Percentiles rank a stretch among this genome's conserved stretches.
phyloP scores from a whole-genome alignment of 2,888 invertebrate species.

The Bombylius major region DNA sequence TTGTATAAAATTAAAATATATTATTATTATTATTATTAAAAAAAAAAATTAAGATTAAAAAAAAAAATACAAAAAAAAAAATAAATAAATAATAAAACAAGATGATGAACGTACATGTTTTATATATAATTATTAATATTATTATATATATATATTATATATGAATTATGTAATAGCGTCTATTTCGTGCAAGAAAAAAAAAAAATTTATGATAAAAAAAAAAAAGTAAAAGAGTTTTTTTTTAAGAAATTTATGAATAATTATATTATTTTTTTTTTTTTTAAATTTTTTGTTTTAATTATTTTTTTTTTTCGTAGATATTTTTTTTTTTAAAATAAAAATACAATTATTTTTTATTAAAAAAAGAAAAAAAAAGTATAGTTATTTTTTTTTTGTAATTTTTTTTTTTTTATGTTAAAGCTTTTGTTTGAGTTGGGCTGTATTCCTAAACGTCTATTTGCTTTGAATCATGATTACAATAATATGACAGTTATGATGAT shows the following conservation, averaged over 20 bases:
- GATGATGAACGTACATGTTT: not conserved
- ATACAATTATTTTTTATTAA: not conserved
- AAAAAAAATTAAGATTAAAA: too few species aligned
- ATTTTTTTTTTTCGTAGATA: not conserved
- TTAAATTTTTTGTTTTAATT: not conserved
- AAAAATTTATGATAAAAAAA: not conserved
- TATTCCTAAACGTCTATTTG: too few species aligned
- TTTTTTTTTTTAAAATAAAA: not conserved
- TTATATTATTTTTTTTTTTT: not conserved
- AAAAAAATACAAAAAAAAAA: too few species aligned
- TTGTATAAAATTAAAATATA: not conserved
- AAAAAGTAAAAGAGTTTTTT: not conserved
- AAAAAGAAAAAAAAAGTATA: not conserved
- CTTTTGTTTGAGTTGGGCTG: not conserved
- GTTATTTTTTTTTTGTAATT: constrained; percentile 2
- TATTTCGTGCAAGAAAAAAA: constrained; percentile 7
- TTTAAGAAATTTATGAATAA: not conserved
- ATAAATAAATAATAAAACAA: too few species aligned
- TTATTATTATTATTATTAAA: too few species aligned
- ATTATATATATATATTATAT: not conserved
- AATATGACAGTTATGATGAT: too few species aligned
- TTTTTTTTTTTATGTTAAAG: constrained; percentile 5
- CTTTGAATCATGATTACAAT: too few species aligned
- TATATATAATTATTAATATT: not conserved
- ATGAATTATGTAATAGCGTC: not conserved